Percentiles rank a stretch among this genome's conserved stretches.
phyloP scores from a whole-genome alignment of 2,113 vertebrate species.

The Thomomys bottae region DNA sequence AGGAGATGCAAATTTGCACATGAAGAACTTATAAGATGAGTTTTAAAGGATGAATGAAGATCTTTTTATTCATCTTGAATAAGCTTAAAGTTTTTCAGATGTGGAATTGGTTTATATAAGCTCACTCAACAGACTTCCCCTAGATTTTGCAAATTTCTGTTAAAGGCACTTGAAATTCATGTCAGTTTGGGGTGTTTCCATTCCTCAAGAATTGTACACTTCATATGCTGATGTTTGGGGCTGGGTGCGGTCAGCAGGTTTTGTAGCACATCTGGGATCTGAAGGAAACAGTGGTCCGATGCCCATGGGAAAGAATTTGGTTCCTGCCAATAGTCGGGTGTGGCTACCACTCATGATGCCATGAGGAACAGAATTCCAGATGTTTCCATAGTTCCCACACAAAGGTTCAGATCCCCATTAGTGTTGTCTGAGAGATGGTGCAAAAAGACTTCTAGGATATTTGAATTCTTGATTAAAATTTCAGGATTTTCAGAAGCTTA shows the following conservation, averaged over 20 bases:
- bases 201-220: neutral
- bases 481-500: neutral
- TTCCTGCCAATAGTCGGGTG: neutral
- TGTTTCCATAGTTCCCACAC: neutral
- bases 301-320: neutral
- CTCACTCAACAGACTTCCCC: neutral
- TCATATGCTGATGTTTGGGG: neutral
- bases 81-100: constrained; percentile 22
- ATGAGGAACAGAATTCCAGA: neutral
- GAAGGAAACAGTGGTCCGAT: neutral
- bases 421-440: neutral
- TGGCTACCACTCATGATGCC: neutral
- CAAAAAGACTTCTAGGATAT: neutral
- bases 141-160: neutral
- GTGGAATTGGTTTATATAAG: neutral
- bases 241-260: neutral
- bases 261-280: neutral
- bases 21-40: neutral
- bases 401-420: neutral
- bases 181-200: neutral
- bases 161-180: neutral
- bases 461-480: neutral
- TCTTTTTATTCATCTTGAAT: constrained; percentile 21
- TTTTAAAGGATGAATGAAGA: neutral
- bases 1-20: neutral